Evolutionary conservation across 2,113 vertebrate species (phyloP), one percentile per base, ranked within the genome.

Genomic region (Anthoscopus minutus): DNA sequence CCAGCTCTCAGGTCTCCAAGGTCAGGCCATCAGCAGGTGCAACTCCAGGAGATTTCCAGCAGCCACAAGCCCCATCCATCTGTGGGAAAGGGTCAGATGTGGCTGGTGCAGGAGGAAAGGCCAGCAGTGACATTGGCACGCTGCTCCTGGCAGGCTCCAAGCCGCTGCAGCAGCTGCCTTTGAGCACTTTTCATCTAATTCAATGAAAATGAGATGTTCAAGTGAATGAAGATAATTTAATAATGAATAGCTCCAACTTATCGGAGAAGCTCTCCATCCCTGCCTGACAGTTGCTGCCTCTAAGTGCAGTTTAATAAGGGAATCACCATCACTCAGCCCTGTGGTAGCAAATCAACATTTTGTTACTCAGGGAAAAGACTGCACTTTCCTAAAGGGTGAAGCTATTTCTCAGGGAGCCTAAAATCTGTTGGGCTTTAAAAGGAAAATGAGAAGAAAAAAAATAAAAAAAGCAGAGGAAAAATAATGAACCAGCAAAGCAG

Each of bases 291-390:
- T 66, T 22, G 35, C 92, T 96, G 89, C 89, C 94, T 97, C 91
- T 96, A 97, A 97, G 96, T 96, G 96, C 94, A 92, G 92, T 93
- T 97, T 97, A 96, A 96, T 97, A 97, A 96, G 96, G 86, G 90
- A 91, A 91, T 91, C 78, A 69, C 89, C 92, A 89, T 91, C 74
- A 81, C 76, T 96, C 57, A 81, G 87, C 82, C 95, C 73, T 74
- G 81, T 92, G 81, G 90, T 76, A 93, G 44, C 74, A 74, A 94
- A 94, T 96, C 93, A 94, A 89, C 93, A 86, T 79, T 95, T 87
- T 57, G 53, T 70, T 90, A 54, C 76, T 58, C 50, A 58, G 62
- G 65, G 61, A 94, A 70, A 76, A 83, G 31, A 25, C 91, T 62
- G 73, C 57, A 51, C 13, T 74, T 88, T 77, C 82, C 51, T 89